Base-by-base conservation (phyloP, 2,113 vertebrate species). In the Xenopus borealis region DNA sequence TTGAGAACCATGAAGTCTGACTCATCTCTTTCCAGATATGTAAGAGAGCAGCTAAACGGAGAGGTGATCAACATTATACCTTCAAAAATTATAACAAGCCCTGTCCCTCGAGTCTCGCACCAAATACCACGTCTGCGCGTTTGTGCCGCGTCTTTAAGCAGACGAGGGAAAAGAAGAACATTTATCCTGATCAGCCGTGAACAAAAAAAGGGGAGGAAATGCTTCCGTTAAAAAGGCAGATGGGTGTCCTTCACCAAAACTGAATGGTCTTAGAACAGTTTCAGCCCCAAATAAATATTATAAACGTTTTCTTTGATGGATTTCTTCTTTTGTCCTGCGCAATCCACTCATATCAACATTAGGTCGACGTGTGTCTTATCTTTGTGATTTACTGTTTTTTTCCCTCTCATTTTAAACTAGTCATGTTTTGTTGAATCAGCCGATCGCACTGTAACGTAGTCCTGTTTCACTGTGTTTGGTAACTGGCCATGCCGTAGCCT, bases 401-500 rank as follows among this genome's bases (percentile, higher is more conserved):
- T n/a, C 3, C n/a, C n/a, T n/a, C n/a, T n/a, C n/a, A n/a, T 18
- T 27, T 27, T 27, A 27, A 27, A 27, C 16, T 50, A 5, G 7
- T 18, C 46, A n/a, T 23, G 10, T 18, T 50, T 10, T 20, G 20
- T 23, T 61, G 88, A 89, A 89, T 88, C 79, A 82, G 8, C 33
- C 8, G 87, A 90, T 88, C 44, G 84, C 85, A 87, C 85, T 86
- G 83, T 87, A 87, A 88, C 88, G 87, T 83, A 88, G 90, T 89
- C 83, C 88, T 84, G 81, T 89, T 91, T 98, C 94, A 99, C 93
- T 98, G 96, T 0, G 96, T 95, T 86, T 98, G 97, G 88, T 96
- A 98, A 76, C 96, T 96, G 81, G 96, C 94, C 96, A 98, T 96
- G 84, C 95, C 91, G 86, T 96, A 98, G 84, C 94, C 96, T 85